Conservation (phyloP, 2,888 invertebrate genomes). For the Drosophila quinaria region DNA sequence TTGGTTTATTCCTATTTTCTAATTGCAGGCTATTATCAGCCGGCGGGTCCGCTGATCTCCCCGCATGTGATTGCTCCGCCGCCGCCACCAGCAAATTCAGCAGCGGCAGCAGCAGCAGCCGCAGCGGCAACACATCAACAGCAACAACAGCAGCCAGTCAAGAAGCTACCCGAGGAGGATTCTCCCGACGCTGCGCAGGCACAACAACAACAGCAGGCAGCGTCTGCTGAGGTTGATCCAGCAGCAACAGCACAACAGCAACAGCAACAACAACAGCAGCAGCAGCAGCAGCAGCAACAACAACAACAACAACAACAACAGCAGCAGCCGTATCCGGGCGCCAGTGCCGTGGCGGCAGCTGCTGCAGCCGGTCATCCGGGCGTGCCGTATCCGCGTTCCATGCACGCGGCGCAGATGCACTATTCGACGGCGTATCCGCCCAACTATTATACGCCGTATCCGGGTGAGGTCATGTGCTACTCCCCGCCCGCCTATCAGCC, state of each 20-base stretch:
- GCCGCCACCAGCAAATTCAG: conserved; percentile 66
- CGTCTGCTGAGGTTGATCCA: conserved; percentile 66
- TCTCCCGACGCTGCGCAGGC: conserved; percentile 16
- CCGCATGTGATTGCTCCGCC: conserved; percentile 87
- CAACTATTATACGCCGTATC: conserved; percentile 85
- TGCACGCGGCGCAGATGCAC: conserved; percentile 86
- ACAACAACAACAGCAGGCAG: conserved; percentile 46
- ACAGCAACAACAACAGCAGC: conserved; percentile 59
- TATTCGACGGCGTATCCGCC: conserved; percentile 85
- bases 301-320: conserved; percentile 75
- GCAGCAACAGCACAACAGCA: conserved; percentile 65
- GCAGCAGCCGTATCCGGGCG: conserved; percentile 81
- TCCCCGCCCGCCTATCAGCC: conserved; percentile 87
- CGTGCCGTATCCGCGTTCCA: conserved; percentile 84
- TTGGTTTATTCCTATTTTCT: neutral
- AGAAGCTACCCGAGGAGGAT: conserved; percentile 79
- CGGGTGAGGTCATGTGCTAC: conserved; percentile 86
- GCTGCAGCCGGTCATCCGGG: conserved; percentile 84
- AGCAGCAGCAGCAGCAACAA: conserved; percentile 58
- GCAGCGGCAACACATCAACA: conserved; percentile 56
- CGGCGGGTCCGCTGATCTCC: conserved; percentile 95
- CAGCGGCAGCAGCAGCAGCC: conserved; percentile 60
- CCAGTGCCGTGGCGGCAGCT: conserved; percentile 79
- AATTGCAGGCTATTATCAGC: conserved; percentile 94
- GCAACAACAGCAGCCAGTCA: conserved; percentile 64